Conservation (phyloP, 2,888 invertebrate genomes). For the Clostera curtula region DNA sequence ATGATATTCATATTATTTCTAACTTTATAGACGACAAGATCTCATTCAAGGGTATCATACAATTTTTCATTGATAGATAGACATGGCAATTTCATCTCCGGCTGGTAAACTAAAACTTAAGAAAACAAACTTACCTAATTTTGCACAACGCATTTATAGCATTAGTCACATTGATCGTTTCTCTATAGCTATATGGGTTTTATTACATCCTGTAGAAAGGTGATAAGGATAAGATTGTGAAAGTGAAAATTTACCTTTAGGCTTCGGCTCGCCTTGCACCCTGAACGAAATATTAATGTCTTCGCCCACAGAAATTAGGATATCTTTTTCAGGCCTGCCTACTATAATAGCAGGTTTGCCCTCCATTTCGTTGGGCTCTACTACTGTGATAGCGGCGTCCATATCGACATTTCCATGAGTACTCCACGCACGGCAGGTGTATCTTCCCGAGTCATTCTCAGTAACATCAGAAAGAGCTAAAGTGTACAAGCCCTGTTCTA, state of each 20-base stretch:
- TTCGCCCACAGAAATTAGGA: constrained; percentile 84
- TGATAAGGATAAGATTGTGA: no score
- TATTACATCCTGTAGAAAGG: no score
- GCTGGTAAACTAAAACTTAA: no score
- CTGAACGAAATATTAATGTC: constrained; percentile 89
- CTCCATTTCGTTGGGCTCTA: constrained; percentile 75
- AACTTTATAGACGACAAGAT: no score
- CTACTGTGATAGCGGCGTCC: constrained; percentile 81
- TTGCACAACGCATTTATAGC: no score
- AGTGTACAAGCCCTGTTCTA: constrained; percentile 81
- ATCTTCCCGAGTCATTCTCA: constrained; percentile 83
- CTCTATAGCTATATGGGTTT: no score
- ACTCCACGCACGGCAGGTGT: constrained; percentile 85
- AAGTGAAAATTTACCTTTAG: constrained; percentile 78
- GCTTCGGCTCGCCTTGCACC: constrained; percentile 88
- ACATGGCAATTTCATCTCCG: no score
- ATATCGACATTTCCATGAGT: constrained; percentile 83
- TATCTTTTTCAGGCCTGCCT: constrained; percentile 84
- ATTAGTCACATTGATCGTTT: no score
- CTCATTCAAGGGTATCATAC: no score
- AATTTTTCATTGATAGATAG: no score
- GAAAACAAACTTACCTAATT: no score
- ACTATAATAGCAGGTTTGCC: constrained; percentile 87
- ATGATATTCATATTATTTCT: no score
- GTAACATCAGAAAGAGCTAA: constrained; percentile 82